Evolutionary conservation across 92 coral and sea anemone genomes (phyloP), one percentile per base, ranked within the genome.

Genomic region (Palythoa heliodiscus): DNA sequence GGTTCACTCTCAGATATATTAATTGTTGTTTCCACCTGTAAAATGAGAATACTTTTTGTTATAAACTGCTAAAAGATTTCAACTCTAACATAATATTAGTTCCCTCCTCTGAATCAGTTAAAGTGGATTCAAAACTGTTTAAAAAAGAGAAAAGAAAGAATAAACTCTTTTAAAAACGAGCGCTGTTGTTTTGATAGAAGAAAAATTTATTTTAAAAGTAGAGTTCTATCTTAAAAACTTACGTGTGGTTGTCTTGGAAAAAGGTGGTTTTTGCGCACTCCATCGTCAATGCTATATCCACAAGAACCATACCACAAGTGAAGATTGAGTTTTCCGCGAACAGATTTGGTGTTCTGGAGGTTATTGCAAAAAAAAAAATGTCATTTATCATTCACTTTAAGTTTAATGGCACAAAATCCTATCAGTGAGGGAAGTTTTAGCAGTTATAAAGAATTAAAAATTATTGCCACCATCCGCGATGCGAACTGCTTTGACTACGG

Each of bases 211-310:
- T 19, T 19, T 19, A 17, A 17, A 4, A 55, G 12, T 16, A 20
- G 20, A 61, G n/a, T 7, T 16, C 68, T 1, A 4, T 25, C 7
- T 38, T 5, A 12, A 64, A 63, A 78, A 67, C 87, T 50, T 79
- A 86, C 92, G 66, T 89, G 89, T 17, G 92, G 92, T 15, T 74
- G 39, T 13, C 89, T 50, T 6, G 91, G 91, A 63, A 88, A 88
- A 7, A 17, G 66, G 40, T 61, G 69, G 40, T 67, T 24, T 38
- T 86, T 89, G 10, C 92, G 86, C 48, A 89, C 70, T 37, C 89
- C 92, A 29, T 86, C 81, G 74, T 89, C 92, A 47, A 89, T 82
- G 37, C 79, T 58, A 48, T 48, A 71, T 14, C 92, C 92, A 50
- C 91, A 88, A 0, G 81, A 83, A 4, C 86, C 91, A 15, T 76